phyloP scores from a whole-genome alignment of 2,797 vertebrate genomes.

The Melanotaenia nigrans region DNA sequence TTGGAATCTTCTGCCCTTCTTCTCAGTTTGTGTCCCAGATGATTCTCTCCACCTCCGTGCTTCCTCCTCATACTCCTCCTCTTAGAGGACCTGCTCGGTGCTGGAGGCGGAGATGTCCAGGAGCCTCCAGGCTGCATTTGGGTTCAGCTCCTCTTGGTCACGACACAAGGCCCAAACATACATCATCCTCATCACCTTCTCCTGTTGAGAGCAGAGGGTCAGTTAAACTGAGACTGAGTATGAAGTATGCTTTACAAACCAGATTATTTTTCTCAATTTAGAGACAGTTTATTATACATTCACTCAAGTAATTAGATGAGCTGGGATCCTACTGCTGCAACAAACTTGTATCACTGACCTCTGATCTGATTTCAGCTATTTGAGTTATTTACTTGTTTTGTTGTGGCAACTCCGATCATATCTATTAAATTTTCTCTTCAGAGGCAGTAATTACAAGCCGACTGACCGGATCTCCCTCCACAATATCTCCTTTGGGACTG shows the following conservation, averaged over 20 bases:
- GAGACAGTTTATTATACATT: neutral
- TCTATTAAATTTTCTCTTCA: constrained; percentile 17
- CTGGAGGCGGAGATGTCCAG: constrained; percentile 95
- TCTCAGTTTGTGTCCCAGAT: constrained; percentile 27
- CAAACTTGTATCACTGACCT: neutral
- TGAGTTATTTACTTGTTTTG: constrained; percentile 34
- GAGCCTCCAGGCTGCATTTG: constrained; percentile 93
- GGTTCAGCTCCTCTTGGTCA: constrained; percentile 96
- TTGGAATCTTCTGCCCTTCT: constrained; percentile 15
- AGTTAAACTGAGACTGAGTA: neutral
- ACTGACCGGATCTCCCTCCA: constrained; percentile 93
- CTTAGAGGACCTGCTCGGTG: constrained; percentile 88
- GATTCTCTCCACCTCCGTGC: constrained; percentile 12
- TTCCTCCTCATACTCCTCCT: constrained; percentile 9
- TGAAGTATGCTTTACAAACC: neutral
- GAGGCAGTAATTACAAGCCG: constrained; percentile 4
- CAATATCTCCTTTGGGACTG: constrained; percentile 88
- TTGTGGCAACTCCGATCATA: constrained; percentile 10
- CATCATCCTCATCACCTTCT: constrained; percentile 94
- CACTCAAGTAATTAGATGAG: constrained; percentile 5
- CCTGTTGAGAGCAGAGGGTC: constrained; percentile 78
- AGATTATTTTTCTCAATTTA: neutral
- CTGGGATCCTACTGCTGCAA: neutral
- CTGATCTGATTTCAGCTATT: constrained; percentile 35
- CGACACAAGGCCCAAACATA: constrained; percentile 96